A percentile compares a stretch with the other conserved stretches of the same genome.
Conservation (phyloP, 2,113 vertebrate genomes). For the Megaleporinus macrocephalus region DNA sequence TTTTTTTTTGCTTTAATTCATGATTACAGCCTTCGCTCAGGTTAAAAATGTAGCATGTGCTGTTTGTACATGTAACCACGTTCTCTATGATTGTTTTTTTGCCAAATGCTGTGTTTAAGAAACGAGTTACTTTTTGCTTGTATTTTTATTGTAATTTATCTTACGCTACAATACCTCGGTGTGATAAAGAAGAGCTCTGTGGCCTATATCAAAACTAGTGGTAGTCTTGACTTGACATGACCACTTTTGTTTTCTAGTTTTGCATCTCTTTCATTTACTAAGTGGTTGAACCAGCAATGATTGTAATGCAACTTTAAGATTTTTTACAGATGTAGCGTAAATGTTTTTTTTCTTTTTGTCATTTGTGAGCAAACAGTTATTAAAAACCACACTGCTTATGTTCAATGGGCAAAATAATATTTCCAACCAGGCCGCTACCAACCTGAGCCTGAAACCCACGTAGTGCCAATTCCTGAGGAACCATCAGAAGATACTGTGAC, state of each 20-base stretch:
- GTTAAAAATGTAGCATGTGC: conserved; percentile 79
- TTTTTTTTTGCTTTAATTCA: conserved; percentile 66
- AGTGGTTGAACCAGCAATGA: conserved; percentile 24
- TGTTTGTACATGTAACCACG: conserved; percentile 76
- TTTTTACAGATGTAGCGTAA: conserved; percentile 59
- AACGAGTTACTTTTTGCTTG: conserved; percentile 58
- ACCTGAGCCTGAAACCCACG: conserved; percentile 87
- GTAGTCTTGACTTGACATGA: conserved; percentile 33
- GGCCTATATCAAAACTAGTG: conserved; percentile 61
- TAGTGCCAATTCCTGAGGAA: conserved; percentile 90
- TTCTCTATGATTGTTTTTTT: conserved; percentile 68
- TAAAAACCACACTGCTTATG: conserved; percentile 70
- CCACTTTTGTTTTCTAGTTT: conserved; percentile 24
- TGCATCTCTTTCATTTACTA: conserved; percentile 4
- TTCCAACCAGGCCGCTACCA: conserved; percentile 91
- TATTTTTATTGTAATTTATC: conserved; percentile 71
- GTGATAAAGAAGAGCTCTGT: conserved; percentile 69
- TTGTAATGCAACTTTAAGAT: conserved; percentile 28
- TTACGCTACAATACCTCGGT: conserved; percentile 75
- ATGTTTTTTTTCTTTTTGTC: conserved; percentile 28
- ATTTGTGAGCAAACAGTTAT: background rate
- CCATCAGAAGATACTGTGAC: conserved; percentile 87
- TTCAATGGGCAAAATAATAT: conserved; percentile 90
- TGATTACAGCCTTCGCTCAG: conserved; percentile 77
- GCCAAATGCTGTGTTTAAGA: conserved; percentile 62